Percentiles rank a stretch among this genome's conserved stretches.
phyloP scores from a whole-genome alignment of 2,888 invertebrate genomes.

The Eugnorisma glareosa region DNA sequence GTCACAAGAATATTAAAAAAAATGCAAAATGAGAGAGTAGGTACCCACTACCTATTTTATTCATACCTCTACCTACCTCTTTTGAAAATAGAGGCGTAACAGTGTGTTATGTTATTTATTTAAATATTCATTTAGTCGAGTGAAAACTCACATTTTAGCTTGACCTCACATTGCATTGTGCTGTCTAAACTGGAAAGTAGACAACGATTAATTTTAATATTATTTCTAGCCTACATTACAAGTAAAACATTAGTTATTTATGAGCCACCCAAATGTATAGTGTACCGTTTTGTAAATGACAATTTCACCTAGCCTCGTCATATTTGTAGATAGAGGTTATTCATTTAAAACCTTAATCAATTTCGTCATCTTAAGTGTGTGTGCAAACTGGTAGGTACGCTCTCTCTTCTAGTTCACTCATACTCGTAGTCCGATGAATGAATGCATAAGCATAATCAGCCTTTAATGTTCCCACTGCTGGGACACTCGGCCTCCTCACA shows the following conservation, averaged over 20 bases:
- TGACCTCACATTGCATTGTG: slow-evolving; percentile 21
- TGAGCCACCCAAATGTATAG: neutral
- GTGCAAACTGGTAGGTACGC: neutral
- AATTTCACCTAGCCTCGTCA: neutral
- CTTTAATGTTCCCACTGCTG: too few relatives aligned
- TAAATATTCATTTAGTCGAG: neutral
- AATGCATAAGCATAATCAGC: too few relatives aligned
- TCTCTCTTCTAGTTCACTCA: neutral
- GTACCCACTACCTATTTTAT: neutral
- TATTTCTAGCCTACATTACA: slow-evolving; percentile 19
- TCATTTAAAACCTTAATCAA: neutral
- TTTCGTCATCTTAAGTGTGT: neutral
- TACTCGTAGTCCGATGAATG: neutral
- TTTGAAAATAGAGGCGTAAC: neutral
- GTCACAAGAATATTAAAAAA: too few relatives aligned
- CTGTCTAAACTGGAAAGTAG: neutral
- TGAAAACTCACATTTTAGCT: neutral
- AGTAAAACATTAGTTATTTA: slow-evolving; percentile 4
- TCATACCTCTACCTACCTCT: neutral
- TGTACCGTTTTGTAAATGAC: neutral
- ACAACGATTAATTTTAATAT: neutral
- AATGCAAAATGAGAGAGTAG: neutral
- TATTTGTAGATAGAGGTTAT: too few relatives aligned
- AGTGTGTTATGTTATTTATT: neutral
- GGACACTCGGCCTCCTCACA: too few relatives aligned